Percentiles rank a stretch among this genome's conserved stretches.
Evolutionary conservation across 2,113 vertebrate species (phyloP).

Genomic region (Psettodes erumei): DNA sequence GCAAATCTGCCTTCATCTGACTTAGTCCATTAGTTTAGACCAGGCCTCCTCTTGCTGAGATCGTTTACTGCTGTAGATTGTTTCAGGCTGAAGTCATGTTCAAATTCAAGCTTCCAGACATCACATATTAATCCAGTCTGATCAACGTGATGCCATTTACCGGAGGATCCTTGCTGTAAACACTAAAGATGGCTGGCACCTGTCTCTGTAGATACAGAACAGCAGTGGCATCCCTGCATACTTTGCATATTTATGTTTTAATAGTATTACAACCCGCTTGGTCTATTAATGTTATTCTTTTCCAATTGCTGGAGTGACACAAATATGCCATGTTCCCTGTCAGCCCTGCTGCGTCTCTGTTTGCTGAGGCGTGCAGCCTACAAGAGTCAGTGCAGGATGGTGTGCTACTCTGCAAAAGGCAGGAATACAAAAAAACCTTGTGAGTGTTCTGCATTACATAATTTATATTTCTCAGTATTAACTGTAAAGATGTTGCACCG

Average conservation of each 20-base stretch:
- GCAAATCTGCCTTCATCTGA: conserved; percentile 44
- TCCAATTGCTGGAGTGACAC: conserved; percentile 76
- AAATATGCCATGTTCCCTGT: conserved; percentile 71
- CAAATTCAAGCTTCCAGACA: conserved; percentile 67
- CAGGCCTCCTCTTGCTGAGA: conserved; percentile 68
- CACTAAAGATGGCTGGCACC: conserved; percentile 82
- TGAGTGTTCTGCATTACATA: neutral
- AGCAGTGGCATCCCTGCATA: conserved; percentile 36
- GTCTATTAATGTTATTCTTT: conserved; percentile 81
- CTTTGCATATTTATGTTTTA: conserved; percentile 78
- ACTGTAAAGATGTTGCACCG: neutral
- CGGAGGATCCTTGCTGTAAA: conserved; percentile 73
- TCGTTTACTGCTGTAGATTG: conserved; percentile 71
- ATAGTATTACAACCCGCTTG: conserved; percentile 73
- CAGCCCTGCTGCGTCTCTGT: conserved; percentile 41
- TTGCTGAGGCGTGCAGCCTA: conserved; percentile 1
- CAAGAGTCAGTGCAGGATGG: neutral
- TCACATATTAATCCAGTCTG: conserved; percentile 76
- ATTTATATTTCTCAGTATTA: neutral
- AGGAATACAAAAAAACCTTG: neutral
- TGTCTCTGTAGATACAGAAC: conserved; percentile 71
- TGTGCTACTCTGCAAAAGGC: neutral
- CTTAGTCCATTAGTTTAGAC: conserved; percentile 70
- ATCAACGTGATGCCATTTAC: conserved; percentile 73
- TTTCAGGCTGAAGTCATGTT: conserved; percentile 54